Percentiles rank a stretch among this genome's conserved stretches.
Conservation (phyloP, 53 echinoderm and acorn worm genomes). For the Patiria pectinifera region DNA sequence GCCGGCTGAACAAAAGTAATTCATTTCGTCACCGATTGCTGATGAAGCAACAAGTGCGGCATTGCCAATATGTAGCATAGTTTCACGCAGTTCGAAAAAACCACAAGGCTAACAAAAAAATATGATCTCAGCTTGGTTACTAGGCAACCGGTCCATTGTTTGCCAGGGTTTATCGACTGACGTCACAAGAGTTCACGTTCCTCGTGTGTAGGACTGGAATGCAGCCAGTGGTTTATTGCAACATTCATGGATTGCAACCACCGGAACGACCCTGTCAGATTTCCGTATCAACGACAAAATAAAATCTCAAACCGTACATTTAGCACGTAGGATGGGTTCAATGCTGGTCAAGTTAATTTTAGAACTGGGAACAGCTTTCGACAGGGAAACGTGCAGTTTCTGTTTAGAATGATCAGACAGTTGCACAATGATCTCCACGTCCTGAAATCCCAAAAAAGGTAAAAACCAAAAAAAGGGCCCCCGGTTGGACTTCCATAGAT, state of each 20-base stretch:
- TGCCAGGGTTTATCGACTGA: not conserved
- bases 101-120: not conserved
- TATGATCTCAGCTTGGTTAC: not conserved
- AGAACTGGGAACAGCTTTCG: slow-evolving; percentile 17
- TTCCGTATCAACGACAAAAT: not conserved
- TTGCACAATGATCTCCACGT: not conserved
- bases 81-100: not conserved
- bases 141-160: slow-evolving; percentile 15
- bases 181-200: slow-evolving; percentile 13
- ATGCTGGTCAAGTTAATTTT: slow-evolving; percentile 33
- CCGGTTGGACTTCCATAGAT: too few relatives aligned
- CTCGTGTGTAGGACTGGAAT: slow-evolving; percentile 1
- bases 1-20: too few relatives aligned
- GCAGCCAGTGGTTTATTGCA: not conserved
- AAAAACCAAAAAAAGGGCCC: not conserved
- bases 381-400: not conserved
- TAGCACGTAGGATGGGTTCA: slow-evolving; percentile 1
- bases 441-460: not conserved
- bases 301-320: not conserved
- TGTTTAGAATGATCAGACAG: not conserved
- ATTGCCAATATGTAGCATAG: too few relatives aligned
- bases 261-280: slow-evolving; percentile 9
- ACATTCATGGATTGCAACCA: not conserved
- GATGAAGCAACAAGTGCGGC: too few relatives aligned
- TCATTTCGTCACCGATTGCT: too few relatives aligned